These are phyloP conservation scores for Lordiphosa clarofinis DNA, from an alignment of 1,140 invertebrate genomes.

Conservation along the genomic window DNA sequence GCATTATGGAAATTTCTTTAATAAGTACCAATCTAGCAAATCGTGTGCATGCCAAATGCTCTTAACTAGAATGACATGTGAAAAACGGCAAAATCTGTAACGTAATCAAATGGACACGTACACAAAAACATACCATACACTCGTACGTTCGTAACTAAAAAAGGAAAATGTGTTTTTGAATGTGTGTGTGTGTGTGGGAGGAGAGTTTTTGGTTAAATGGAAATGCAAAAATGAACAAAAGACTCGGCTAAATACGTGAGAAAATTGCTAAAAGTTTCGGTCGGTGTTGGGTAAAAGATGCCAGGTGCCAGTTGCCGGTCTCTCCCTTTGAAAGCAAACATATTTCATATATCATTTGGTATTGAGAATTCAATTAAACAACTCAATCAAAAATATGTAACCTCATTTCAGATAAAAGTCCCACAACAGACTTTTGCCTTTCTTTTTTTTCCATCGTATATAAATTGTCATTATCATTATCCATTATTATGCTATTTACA, in stretches of 20 bases:
- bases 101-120: slow-evolving; percentile 74
- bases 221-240: slow-evolving; percentile 35
- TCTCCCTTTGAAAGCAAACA: neutral
- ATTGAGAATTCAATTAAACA: slow-evolving; percentile 55
- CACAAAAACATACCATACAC: slow-evolving; percentile 12
- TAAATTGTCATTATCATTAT: slow-evolving; percentile 53
- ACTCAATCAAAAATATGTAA: slow-evolving; percentile 48
- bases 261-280: slow-evolving; percentile 29
- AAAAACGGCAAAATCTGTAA: slow-evolving; percentile 68
- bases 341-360: slow-evolving; percentile 24
- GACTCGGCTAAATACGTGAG: slow-evolving; percentile 30
- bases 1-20: slow-evolving; percentile 11
- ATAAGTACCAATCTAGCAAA: slow-evolving; percentile 11
- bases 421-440: slow-evolving; percentile 19
- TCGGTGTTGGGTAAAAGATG: slow-evolving; percentile 7
- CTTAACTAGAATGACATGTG: slow-evolving; percentile 75
- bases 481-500: slow-evolving; percentile 52
- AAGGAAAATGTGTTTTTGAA: slow-evolving; percentile 26
- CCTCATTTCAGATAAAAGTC: too few species aligned
- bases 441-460: slow-evolving; percentile 27
- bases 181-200: slow-evolving; percentile 29
- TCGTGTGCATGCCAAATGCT: slow-evolving; percentile 73
- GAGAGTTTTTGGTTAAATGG: slow-evolving; percentile 6
- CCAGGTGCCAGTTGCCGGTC: slow-evolving; percentile 19
- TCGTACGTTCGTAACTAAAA: slow-evolving; percentile 25